phyloP scores from a whole-genome alignment of 2,113 vertebrate species.

The Sylvietta virens region DNA sequence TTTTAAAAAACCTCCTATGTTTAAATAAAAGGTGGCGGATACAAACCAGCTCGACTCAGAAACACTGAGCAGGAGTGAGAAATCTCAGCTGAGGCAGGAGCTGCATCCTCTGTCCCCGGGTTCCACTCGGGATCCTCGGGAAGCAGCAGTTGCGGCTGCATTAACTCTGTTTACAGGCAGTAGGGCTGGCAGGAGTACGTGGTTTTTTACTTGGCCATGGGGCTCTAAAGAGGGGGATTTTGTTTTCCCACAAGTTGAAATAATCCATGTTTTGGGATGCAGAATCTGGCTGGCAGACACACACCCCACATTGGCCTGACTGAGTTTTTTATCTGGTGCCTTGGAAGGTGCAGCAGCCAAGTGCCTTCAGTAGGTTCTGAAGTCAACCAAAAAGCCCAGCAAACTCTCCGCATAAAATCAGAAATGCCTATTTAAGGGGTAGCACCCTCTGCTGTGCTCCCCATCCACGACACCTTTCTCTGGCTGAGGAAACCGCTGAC shows the following conservation, averaged over 20 bases:
- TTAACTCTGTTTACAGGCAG: background rate
- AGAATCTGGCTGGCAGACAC: background rate
- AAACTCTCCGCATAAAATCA: background rate
- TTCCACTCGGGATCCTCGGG: accelerated
- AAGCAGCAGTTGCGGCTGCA: background rate
- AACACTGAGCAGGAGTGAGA: background rate
- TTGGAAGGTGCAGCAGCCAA: background rate
- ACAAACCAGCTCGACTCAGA: conserved; percentile 29
- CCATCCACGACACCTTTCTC: background rate
- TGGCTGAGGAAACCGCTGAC: background rate
- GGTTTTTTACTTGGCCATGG: background rate
- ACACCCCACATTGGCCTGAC: accelerated
- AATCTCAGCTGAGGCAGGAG: background rate
- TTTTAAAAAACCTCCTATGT: conserved; percentile 42
- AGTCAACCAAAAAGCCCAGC: background rate
- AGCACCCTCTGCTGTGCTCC: background rate
- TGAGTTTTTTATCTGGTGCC: background rate
- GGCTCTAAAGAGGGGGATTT: background rate
- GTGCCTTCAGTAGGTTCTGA: accelerated
- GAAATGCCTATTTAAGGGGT: background rate
- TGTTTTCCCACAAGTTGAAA: background rate
- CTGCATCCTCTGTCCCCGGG: background rate
- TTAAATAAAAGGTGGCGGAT: conserved; percentile 47
- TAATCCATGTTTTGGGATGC: accelerated
- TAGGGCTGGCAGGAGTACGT: background rate